A percentile compares a stretch with the other conserved stretches of the same genome.
Evolutionary conservation across 2,113 vertebrate genomes (phyloP).

Genomic region (Puffinus mauretanicus): DNA sequence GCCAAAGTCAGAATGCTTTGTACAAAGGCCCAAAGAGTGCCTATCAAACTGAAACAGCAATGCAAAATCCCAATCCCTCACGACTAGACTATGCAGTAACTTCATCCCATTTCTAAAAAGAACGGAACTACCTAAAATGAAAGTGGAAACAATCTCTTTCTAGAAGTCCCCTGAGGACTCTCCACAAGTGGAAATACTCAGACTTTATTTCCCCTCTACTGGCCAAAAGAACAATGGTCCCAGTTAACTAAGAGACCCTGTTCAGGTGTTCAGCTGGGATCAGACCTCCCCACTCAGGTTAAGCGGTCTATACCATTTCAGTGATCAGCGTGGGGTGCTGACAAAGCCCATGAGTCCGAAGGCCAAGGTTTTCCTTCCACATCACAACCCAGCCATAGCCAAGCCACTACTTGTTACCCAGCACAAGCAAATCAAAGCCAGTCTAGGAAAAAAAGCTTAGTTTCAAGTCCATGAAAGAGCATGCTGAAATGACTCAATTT

Average conservation of each 20-base stretch:
- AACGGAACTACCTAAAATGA: not conserved
- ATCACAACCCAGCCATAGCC: not conserved
- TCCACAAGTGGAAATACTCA: not conserved
- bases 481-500: not conserved
- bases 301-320: not conserved
- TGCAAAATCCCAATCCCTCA: not conserved
- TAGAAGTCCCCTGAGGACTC: not conserved
- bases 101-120: not conserved
- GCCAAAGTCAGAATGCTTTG: not conserved
- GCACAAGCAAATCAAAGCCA: not conserved
- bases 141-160: not conserved
- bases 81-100: not conserved
- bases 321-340: not conserved
- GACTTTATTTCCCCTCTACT: not conserved
- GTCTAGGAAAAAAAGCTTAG: not conserved
- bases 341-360: not conserved
- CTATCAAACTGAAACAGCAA: not conserved
- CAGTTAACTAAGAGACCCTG: not conserved
- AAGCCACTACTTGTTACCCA: not conserved
- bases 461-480: not conserved
- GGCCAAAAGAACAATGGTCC: not conserved
- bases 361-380: not conserved
- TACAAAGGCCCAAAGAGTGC: not conserved
- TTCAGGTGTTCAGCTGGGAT: not conserved
- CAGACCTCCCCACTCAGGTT: not conserved